These are phyloP conservation scores for Penaeus monodon DNA, from an alignment of 2,888 invertebrate genomes.

Conservation along the genomic window DNA sequence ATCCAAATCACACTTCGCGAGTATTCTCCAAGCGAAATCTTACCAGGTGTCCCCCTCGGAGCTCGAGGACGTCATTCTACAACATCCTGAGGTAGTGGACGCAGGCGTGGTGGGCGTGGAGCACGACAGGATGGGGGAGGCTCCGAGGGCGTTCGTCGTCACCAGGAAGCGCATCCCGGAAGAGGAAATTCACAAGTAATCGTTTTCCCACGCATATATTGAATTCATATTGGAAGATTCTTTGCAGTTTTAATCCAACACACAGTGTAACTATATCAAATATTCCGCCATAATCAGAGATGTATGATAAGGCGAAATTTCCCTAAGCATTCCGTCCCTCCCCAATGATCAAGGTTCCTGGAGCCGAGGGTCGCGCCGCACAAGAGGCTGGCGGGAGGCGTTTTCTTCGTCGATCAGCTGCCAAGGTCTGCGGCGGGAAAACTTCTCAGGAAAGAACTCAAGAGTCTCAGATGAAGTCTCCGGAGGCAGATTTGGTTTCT, in stretches of 20 bases:
- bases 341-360: neutral
- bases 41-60: constrained; percentile 72
- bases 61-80: constrained; percentile 70
- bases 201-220: too few species aligned
- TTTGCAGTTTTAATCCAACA: too few species aligned
- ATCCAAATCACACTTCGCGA: too few species aligned
- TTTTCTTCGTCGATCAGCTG: neutral
- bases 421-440: constrained; percentile 5
- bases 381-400: constrained; percentile 1
- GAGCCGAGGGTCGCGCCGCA: constrained; percentile 3
- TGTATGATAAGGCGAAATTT: too few species aligned
- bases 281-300: too few species aligned
- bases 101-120: constrained; percentile 71
- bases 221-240: too few species aligned
- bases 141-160: constrained; percentile 69
- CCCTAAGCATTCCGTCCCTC: too few species aligned
- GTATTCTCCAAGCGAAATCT: too few species aligned
- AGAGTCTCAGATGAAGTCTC: neutral
- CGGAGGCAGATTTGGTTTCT: too few species aligned
- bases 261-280: too few species aligned
- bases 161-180: constrained; percentile 66
- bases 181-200: constrained; percentile 64
- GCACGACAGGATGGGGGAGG: constrained; percentile 69
- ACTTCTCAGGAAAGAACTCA: constrained; percentile 12
- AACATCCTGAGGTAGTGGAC: constrained; percentile 70